phyloP scores from a whole-genome alignment of 2,888 invertebrate species.

The Drosophila putrida region DNA sequence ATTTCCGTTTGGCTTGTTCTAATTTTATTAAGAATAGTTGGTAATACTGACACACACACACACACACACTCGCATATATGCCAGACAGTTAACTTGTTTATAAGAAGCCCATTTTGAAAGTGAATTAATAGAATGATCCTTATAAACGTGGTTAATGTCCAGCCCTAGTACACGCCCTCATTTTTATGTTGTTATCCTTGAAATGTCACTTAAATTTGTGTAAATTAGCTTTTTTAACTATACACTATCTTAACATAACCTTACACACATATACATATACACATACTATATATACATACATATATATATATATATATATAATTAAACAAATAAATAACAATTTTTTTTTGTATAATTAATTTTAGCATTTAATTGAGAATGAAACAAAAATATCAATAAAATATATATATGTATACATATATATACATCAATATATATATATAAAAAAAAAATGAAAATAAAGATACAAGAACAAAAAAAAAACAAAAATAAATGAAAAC shows the following conservation, averaged over 20 bases:
- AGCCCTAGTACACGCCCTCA: conserved; percentile 12
- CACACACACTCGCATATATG: neutral
- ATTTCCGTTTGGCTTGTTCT: too few species aligned
- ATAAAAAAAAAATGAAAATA: conserved; percentile 26
- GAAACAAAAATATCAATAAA: conserved; percentile 55
- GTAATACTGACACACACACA: conserved; percentile 1
- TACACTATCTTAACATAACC: conserved; percentile 13
- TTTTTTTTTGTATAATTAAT: conserved; percentile 58
- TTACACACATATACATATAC: conserved; percentile 14
- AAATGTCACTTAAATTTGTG: conserved; percentile 52
- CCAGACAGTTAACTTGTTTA: too few species aligned
- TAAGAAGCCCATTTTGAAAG: too few species aligned
- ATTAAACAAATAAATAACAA: neutral
- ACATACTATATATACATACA: conserved; percentile 16
- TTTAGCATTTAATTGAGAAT: conserved; percentile 69
- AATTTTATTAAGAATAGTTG: too few species aligned
- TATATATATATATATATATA: conserved; percentile 17
- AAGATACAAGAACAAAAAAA: conserved; percentile 45
- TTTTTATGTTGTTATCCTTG: conserved; percentile 44
- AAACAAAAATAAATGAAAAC: conserved; percentile 44
- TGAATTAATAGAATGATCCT: too few species aligned
- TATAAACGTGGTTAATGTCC: neutral
- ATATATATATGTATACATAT: conserved; percentile 12
- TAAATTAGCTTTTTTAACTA: conserved; percentile 55
- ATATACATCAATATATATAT: conserved; percentile 41